Percentiles rank a stretch among this genome's conserved stretches.
Conservation (phyloP, 2,888 invertebrate species). For the Hirtodrosophila cameraria region DNA sequence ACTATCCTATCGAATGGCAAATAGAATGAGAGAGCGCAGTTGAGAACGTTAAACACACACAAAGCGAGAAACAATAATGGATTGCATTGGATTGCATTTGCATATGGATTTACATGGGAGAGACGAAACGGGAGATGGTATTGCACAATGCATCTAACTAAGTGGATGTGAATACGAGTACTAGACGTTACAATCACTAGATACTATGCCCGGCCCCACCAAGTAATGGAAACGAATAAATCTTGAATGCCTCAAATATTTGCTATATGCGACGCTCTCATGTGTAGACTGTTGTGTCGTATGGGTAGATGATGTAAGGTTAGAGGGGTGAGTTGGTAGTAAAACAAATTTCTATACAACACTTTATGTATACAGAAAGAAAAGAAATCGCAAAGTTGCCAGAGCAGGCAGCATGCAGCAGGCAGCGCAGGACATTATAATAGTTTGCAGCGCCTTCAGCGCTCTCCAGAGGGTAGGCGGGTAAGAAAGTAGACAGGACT, state of each 20-base stretch:
- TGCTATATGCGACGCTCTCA: constrained; percentile 46
- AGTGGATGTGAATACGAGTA: constrained; percentile 33
- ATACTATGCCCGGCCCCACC: constrained; percentile 11
- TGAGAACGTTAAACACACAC: constrained; percentile 34
- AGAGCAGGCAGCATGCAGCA: constrained; percentile 10
- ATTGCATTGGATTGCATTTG: constrained; percentile 53
- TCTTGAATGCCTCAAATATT: constrained; percentile 72
- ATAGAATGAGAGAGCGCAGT: constrained; percentile 22
- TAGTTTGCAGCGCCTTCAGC: constrained; percentile 67
- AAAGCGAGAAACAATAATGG: constrained; percentile 46
- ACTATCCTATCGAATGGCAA: constrained; percentile 40
- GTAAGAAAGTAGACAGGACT: neutral
- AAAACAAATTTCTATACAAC: constrained; percentile 54
- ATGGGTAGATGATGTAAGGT: too few relatives aligned
- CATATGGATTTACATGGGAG: constrained; percentile 41
- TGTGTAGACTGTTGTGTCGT: constrained; percentile 9
- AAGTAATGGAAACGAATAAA: constrained; percentile 70
- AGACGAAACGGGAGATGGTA: constrained; percentile 2
- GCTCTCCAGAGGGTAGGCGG: constrained; percentile 8
- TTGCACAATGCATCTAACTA: constrained; percentile 49
- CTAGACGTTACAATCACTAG: constrained; percentile 41
- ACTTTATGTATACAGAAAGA: constrained; percentile 34
- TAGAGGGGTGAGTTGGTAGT: neutral
- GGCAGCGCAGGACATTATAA: constrained; percentile 62
- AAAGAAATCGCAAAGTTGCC: constrained; percentile 57